phyloP scores from a whole-genome alignment of 2,113 vertebrate species.

The Copsychus sechellarum region DNA sequence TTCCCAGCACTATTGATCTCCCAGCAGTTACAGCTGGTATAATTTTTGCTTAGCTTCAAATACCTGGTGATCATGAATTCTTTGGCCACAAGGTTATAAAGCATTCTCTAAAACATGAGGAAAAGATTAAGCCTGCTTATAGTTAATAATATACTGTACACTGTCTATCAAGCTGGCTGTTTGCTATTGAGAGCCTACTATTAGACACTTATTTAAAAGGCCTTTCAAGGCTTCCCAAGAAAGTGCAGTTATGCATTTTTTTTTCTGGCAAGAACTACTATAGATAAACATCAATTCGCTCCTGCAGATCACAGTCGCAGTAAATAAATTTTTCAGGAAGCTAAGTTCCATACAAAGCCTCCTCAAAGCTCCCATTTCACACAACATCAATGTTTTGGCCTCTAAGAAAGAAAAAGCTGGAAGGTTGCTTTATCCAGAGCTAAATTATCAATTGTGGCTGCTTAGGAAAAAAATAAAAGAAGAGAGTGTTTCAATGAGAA shows the following conservation, averaged over 20 bases:
- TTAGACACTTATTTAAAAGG: constrained; percentile 75
- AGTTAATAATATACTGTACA: constrained; percentile 59
- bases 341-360: constrained; percentile 73
- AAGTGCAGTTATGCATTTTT: constrained; percentile 67
- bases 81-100: constrained; percentile 67
- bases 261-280: constrained; percentile 60
- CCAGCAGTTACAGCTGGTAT: constrained; percentile 31
- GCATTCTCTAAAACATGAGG: constrained; percentile 65
- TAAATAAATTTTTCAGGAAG: constrained; percentile 82
- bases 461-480: constrained; percentile 12
- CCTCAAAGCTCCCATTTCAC: constrained; percentile 74
- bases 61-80: constrained; percentile 65
- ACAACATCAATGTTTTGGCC: constrained; percentile 72
- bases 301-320: constrained; percentile 72
- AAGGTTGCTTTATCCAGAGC: constrained; percentile 52
- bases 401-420: constrained; percentile 71
- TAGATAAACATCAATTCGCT: constrained; percentile 77
- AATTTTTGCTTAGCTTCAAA: constrained; percentile 72
- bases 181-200: constrained; percentile 63
- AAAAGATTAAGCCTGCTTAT: constrained; percentile 72
- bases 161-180: constrained; percentile 63
- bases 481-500: neutral
- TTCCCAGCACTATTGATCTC: constrained; percentile 59
- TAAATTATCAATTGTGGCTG: constrained; percentile 70
- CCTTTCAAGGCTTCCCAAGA: constrained; percentile 61